Evolutionary conservation across 2,888 invertebrate species (phyloP).

Genomic region (Drosophila quinaria): DNA sequence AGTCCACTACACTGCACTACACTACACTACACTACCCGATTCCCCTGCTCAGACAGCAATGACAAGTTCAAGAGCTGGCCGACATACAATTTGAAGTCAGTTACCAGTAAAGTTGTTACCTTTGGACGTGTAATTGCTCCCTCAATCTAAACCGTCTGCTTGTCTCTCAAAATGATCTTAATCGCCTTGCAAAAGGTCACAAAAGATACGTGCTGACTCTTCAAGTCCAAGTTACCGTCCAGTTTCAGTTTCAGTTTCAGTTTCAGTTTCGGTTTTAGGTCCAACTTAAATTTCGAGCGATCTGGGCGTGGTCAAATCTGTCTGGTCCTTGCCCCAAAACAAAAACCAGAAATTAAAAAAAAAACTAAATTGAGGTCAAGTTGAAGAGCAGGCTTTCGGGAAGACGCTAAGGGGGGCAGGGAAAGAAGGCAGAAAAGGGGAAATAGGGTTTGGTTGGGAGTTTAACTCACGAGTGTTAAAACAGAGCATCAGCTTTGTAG

Average conservation of each 20-base stretch:
- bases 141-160: conserved; percentile 1
- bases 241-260: too few relatives aligned
- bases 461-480: conserved; percentile 1
- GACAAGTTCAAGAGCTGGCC: conserved; percentile 34
- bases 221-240: background rate
- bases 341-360: conserved; percentile 12
- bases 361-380: conserved; percentile 62
- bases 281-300: background rate
- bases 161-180: conserved; percentile 43
- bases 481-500: conserved; percentile 38
- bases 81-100: conserved; percentile 40
- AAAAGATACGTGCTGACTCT: conserved; percentile 36
- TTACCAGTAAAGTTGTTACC: conserved; percentile 47
- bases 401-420: background rate
- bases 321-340: conserved; percentile 53
- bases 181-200: conserved; percentile 54
- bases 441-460: background rate
- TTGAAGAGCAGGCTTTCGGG: conserved; percentile 51
- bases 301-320: background rate
- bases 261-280: too few relatives aligned
- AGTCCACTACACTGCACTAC: background rate
- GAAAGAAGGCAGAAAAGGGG: background rate
- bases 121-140: conserved; percentile 58
- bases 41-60: background rate
- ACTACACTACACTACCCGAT: background rate